Base-by-base conservation (phyloP, 2,797 vertebrate species). In the Silurus lanzhouensis region DNA sequence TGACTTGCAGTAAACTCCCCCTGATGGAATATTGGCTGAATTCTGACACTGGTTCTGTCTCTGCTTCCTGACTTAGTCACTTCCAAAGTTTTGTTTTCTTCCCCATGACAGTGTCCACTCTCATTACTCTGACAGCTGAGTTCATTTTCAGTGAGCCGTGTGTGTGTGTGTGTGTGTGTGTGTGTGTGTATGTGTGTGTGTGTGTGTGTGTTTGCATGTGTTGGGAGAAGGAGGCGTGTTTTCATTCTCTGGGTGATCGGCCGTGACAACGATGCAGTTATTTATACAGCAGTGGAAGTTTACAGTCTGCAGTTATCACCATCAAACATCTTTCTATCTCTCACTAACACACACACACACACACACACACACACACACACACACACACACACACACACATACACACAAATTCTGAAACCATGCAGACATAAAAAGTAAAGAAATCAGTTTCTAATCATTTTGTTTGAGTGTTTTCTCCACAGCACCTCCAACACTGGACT, bases 1-100 rank as follows among this genome's bases (percentile, higher is more conserved):
- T 17, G 78, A 81, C 20, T 52, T 66, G 44, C 38, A 48, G 61
- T 81, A 66, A 81, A 81, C 44, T 81, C 78, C 78, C 64, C 22
- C 78, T 66, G 78, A 81, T 66, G 22, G 61, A 81, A 25, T 19
- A 19, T 38, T 25, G 44, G 38, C 78, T 66, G 63, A 44, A 44
- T 44, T 46, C 58, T 79, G 25, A 77, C 52, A 25, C 25, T 17
- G n/a, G 8, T 77, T 58, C 25, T 77, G 55, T 31, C 8, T 57
- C 72, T 12, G 48, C 12, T 75, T 75, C 72, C 46, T 15, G 22
- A 55, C 48, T 74, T 12, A 75, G 10, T 19, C 74, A 19, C 55
- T 57, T 58, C 74, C 31, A 79, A 57, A 76, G n/a, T 58, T 27
- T 44, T 67, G 31, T 38, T 72, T 61, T 78, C 76, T 14, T 38